These are phyloP conservation scores for Pemphredon lugubris DNA, from an alignment of 2,888 invertebrate species.

Conservation along the genomic window DNA sequence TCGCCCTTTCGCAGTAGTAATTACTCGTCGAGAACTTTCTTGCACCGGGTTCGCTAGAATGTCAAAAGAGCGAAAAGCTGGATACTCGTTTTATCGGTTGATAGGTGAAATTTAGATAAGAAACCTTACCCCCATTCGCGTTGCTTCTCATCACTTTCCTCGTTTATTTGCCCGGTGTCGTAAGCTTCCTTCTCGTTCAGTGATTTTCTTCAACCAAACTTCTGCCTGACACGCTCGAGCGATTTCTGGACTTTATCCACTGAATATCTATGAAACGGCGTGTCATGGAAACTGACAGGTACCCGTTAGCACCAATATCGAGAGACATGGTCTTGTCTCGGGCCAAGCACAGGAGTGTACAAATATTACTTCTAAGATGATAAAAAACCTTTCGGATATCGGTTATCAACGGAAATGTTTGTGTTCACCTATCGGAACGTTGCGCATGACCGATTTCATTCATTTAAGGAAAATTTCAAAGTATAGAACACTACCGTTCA, in stretches of 20 bases:
- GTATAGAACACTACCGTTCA: too few species aligned
- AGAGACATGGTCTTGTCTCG: conserved; percentile 48
- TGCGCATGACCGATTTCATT: background rate
- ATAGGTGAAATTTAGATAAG: conserved; percentile 56
- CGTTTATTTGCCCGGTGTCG: conserved; percentile 12
- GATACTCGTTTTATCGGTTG: conserved; percentile 10
- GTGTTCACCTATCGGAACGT: too few species aligned
- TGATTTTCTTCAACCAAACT: conserved; percentile 42
- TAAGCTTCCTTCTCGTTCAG: conserved; percentile 26
- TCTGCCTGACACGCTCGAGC: conserved; percentile 29
- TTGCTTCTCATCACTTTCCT: conserved; percentile 9
- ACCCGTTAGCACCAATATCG: conserved; percentile 42
- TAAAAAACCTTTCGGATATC: too few species aligned
- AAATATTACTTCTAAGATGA: background rate
- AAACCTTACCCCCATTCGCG: conserved; percentile 31
- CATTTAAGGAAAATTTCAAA: too few species aligned
- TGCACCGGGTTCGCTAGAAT: conserved; percentile 6
- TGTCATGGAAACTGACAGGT: conserved; percentile 19
- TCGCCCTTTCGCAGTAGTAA: conserved; percentile 18
- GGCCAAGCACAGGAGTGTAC: background rate
- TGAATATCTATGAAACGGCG: conserved; percentile 49
- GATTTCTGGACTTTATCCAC: conserved; percentile 36
- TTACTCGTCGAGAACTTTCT: conserved; percentile 27
- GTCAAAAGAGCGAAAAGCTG: conserved; percentile 7
- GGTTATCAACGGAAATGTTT: too few species aligned